Evolutionary conservation across 2,888 invertebrate species (phyloP).

Genomic region (Syrphus vitripennis): DNA sequence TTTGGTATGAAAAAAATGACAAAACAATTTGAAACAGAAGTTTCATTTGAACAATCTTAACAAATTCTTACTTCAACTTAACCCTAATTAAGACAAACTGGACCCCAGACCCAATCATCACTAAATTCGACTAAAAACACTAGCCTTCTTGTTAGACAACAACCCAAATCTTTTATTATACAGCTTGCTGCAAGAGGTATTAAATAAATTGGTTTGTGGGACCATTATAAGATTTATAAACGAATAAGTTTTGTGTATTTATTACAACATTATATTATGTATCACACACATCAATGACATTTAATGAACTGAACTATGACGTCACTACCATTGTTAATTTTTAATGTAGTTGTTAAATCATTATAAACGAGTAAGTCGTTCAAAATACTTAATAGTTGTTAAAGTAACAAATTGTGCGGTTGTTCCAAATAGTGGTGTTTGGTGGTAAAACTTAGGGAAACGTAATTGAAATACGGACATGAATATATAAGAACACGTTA

Average conservation of each 20-base stretch:
- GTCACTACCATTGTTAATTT: constrained; percentile 32
- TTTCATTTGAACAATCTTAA: background rate
- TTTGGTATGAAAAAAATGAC: too few relatives aligned
- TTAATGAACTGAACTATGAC: constrained; percentile 46
- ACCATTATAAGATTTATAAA: too few relatives aligned
- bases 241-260: too few relatives aligned
- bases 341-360: background rate
- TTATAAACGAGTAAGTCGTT: too few relatives aligned
- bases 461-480: background rate
- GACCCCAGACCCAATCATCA: background rate
- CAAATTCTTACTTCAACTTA: background rate
- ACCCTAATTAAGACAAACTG: background rate
- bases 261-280: too few relatives aligned
- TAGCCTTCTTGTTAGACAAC: background rate
- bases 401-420: background rate
- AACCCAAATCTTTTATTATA: background rate
- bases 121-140: background rate
- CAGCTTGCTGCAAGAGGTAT: background rate
- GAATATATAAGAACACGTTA: too few relatives aligned
- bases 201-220: background rate
- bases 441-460: background rate
- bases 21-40: too few relatives aligned
- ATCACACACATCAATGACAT: constrained; percentile 32
- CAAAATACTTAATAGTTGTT: background rate
- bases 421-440: background rate